A percentile compares a stretch with the other conserved stretches of the same genome.
phyloP scores from a whole-genome alignment of 2,888 invertebrate species.

The Uropetala carovei region DNA sequence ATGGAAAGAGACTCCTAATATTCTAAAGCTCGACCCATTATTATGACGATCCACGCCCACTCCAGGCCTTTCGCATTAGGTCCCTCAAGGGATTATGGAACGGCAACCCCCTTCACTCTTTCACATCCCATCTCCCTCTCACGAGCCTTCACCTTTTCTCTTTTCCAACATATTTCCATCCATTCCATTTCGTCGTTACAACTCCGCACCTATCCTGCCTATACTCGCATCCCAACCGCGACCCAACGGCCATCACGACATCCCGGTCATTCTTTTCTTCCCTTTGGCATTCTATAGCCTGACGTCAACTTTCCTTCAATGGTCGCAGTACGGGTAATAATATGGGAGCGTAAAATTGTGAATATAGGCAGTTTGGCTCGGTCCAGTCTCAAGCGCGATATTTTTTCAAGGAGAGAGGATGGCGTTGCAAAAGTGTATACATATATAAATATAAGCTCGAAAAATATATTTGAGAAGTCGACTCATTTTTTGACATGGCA shows the following conservation, averaged over 20 bases:
- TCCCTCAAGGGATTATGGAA: not conserved
- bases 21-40: too few species aligned
- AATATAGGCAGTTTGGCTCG: slow-evolving; percentile 10
- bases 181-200: not conserved
- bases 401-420: slow-evolving; percentile 8
- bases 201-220: not conserved
- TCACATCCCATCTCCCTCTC: not conserved
- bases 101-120: not conserved
- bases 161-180: not conserved
- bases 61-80: not conserved
- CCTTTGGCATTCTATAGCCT: slow-evolving; percentile 19
- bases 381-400: not conserved
- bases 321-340: slow-evolving; percentile 15
- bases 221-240: not conserved
- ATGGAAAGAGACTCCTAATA: too few species aligned
- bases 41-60: too few species aligned
- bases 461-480: not conserved
- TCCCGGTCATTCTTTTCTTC: slow-evolving; percentile 8
- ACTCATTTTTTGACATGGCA: not conserved
- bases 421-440: not conserved
- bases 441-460: too few species aligned
- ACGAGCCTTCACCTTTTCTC: not conserved
- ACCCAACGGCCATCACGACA: not conserved
- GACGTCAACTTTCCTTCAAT: slow-evolving; percentile 5
- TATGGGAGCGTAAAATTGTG: slow-evolving; percentile 14